phyloP scores from a whole-genome alignment of 2,113 vertebrate species.

The Columba janthina region DNA sequence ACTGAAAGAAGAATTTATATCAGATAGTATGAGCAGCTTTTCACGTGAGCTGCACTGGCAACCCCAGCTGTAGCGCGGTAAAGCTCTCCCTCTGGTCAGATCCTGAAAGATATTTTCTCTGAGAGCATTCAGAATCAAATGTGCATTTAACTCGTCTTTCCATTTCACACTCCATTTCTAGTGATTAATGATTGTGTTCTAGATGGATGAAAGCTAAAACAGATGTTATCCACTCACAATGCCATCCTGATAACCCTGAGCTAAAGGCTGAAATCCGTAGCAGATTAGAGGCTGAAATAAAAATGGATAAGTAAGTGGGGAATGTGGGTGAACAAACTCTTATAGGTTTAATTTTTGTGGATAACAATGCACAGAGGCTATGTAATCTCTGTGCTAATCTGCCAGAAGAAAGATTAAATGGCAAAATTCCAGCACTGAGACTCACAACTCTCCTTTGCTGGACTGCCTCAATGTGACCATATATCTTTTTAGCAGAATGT shows the following conservation, averaged over 20 bases:
- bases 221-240: conserved; percentile 57
- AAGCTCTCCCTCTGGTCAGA: neutral
- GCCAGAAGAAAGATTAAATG: conserved; percentile 58
- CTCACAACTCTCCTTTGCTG: neutral
- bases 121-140: conserved; percentile 7
- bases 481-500: neutral
- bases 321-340: neutral
- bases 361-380: conserved; percentile 16
- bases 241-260: conserved; percentile 41
- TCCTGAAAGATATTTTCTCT: neutral
- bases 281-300: conserved; percentile 57
- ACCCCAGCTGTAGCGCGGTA: neutral
- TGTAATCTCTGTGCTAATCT: neutral
- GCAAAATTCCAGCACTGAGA: conserved; percentile 35
- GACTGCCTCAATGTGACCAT: neutral
- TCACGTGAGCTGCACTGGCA: neutral
- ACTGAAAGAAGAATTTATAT: neutral
- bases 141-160: conserved; percentile 31
- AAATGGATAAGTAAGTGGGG: conserved; percentile 19
- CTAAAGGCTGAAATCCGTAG: conserved; percentile 55
- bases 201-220: conserved; percentile 55
- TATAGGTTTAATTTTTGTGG: conserved; percentile 16
- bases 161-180: conserved; percentile 66
- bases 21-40: neutral
- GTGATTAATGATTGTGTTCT: conserved; percentile 52